These are phyloP conservation scores for Rhynchophorus ferrugineus DNA, from an alignment of 1,140 invertebrate species.

Conservation along the genomic window DNA sequence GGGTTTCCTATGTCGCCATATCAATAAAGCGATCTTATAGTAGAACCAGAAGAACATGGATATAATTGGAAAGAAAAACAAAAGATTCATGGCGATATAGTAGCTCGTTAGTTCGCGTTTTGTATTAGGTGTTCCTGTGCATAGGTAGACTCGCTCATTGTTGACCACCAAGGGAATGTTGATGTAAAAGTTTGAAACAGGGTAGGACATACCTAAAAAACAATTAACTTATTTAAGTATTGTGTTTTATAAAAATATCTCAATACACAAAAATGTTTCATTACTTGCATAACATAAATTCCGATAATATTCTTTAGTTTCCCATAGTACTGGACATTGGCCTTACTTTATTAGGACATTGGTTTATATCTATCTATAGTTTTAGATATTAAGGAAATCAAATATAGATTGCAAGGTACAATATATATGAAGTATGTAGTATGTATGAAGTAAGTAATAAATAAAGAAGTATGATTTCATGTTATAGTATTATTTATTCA, in stretches of 20 bases:
- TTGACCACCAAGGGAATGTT: constrained; percentile 19
- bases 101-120: constrained; percentile 40
- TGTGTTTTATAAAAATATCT: not conserved
- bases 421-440: too few relatives aligned
- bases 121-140: constrained; percentile 14
- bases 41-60: constrained; percentile 47
- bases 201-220: constrained; percentile 34
- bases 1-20: constrained; percentile 42
- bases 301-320: too few relatives aligned
- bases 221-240: not conserved
- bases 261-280: too few relatives aligned
- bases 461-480: too few relatives aligned
- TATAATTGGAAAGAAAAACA: constrained; percentile 48
- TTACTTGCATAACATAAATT: too few relatives aligned
- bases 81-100: constrained; percentile 38
- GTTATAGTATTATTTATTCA: too few relatives aligned
- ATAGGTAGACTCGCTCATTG: constrained; percentile 11
- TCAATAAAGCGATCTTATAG: constrained; percentile 44
- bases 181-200: constrained; percentile 29
- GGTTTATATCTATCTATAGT: too few relatives aligned
- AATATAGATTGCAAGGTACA: too few relatives aligned
- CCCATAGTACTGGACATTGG: too few relatives aligned
- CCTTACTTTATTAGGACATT: too few relatives aligned
- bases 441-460: too few relatives aligned
- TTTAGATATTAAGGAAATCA: too few relatives aligned